Conservation (phyloP, 2,888 invertebrate genomes). For the Dasypogon diadema region DNA sequence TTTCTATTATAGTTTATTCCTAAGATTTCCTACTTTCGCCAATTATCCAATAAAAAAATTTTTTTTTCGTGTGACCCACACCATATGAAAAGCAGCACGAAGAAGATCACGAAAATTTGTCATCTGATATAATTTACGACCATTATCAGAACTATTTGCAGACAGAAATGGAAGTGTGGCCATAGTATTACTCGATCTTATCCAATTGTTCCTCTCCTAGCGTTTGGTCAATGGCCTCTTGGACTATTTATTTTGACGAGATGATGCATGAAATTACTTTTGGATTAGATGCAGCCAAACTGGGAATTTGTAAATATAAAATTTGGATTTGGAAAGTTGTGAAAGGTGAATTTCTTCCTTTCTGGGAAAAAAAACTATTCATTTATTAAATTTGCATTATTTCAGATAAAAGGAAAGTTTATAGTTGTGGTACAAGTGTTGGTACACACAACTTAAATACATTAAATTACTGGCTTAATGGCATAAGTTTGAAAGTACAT, state of each 20-base stretch:
- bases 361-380: too few species aligned
- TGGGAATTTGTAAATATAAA: background rate
- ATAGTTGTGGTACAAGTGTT: too few species aligned
- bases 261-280: background rate
- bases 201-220: background rate
- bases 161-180: conserved; percentile 29
- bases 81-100: conserved; percentile 3
- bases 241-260: conserved; percentile 41
- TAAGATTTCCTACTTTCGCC: conserved; percentile 47
- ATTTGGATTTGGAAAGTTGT: background rate
- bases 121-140: conserved; percentile 36
- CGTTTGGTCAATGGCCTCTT: conserved; percentile 43
- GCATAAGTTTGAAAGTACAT: too few species aligned
- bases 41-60: conserved; percentile 44
- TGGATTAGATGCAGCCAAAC: background rate
- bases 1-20: background rate
- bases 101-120: conserved; percentile 12
- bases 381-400: too few species aligned
- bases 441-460: too few species aligned
- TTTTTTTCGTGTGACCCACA: too few species aligned
- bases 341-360: too few species aligned
- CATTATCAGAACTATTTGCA: conserved; percentile 2
- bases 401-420: too few species aligned
- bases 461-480: too few species aligned
- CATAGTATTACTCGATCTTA: conserved; percentile 9